Evolutionary conservation across 1,140 invertebrate species (phyloP), one percentile per base, ranked within the genome.

Genomic region (Drosophila murphyi): DNA sequence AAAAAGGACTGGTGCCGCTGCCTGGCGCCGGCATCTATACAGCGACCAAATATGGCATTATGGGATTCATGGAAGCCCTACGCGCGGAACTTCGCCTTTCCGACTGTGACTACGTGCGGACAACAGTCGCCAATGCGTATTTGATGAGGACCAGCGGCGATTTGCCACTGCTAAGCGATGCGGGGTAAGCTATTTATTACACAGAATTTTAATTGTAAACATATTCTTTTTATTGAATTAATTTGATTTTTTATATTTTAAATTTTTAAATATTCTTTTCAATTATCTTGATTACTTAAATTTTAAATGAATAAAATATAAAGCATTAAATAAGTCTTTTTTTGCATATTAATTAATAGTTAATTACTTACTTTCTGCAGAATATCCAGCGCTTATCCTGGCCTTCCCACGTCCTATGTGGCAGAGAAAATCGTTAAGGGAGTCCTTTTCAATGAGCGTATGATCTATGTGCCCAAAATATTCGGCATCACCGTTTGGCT

Each of bases 401-500:
- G 91, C 6, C 71, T 92, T 31, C 71, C 91, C 29, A 92, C 87
- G 5, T 63, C 88, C 3, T 92, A 92, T 68, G 91, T 92, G 29
- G 91, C 91, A 2, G 82, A 77, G 41, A 90, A 92, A 80, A 92
- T 92, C 55, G 87, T 92, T 8, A 75, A 79, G 68, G 91, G 91
- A 2, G 75, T 92, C 7, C 56, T 92, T 45, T 65, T 85, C 1
- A 92, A 92, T 50, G 75, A 92, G 61, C 86, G 89, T 28, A 86
- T 91, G 89, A 76, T 92, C 12, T 92, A 92, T 72, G 91, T 92
- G 61, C 91, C 91, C 39, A 92, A 85, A 83, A 92, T 92, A 76
- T 92, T 92, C 72, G 91, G 90, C 41, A 80, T 92, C 41, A 91
- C 70, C 48, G 91, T 92, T 8, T 92, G 91, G 91, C 77, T 92